Evolutionary conservation across 2,888 invertebrate species (phyloP).

Genomic region (Cryptus viduatorius): DNA sequence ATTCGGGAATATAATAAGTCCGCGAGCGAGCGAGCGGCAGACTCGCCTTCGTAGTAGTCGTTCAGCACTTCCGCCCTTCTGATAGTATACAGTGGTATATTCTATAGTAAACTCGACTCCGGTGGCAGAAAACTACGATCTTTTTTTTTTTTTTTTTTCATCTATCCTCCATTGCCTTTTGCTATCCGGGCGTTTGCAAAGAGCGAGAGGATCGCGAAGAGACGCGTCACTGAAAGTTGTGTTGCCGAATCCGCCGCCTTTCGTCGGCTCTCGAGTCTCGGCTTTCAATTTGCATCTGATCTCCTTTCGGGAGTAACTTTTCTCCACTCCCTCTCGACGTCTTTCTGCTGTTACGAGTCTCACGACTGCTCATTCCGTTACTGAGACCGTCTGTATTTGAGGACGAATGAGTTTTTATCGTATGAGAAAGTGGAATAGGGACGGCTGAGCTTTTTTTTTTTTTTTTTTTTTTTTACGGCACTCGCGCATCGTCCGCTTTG

Average conservation of each 20-base stretch:
- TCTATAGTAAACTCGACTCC: slow-evolving; percentile 38
- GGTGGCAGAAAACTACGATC: slow-evolving; percentile 45
- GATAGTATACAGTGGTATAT: slow-evolving; percentile 39
- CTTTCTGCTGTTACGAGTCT: slow-evolving; percentile 24
- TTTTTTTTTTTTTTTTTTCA: slow-evolving; percentile 14
- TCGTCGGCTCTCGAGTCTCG: slow-evolving; percentile 58
- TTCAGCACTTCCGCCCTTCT: slow-evolving; percentile 1
- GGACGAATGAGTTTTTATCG: slow-evolving; percentile 17
- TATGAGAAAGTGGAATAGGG: slow-evolving; percentile 2
- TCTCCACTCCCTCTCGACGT: slow-evolving; percentile 32
- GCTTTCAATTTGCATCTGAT: slow-evolving; percentile 70
- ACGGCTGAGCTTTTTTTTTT: not conserved
- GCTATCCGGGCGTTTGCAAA: slow-evolving; percentile 7
- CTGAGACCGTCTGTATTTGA: slow-evolving; percentile 24
- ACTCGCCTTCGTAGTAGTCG: slow-evolving; percentile 13
- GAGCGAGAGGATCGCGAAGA: slow-evolving; percentile 26
- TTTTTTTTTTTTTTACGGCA: slow-evolving; percentile 5
- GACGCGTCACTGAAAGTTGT: slow-evolving; percentile 49
- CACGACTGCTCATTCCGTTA: slow-evolving; percentile 16
- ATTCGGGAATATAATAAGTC: slow-evolving; percentile 59
- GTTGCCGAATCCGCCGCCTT: slow-evolving; percentile 51
- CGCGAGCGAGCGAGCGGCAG: slow-evolving; percentile 6
- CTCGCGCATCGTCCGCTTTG: slow-evolving; percentile 22
- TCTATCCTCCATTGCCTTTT: not conserved
- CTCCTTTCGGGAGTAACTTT: slow-evolving; percentile 68